Percentiles rank a stretch among this genome's conserved stretches.
phyloP scores from a whole-genome alignment of 1,140 invertebrate species.

The Proctacanthus coquilletti region DNA sequence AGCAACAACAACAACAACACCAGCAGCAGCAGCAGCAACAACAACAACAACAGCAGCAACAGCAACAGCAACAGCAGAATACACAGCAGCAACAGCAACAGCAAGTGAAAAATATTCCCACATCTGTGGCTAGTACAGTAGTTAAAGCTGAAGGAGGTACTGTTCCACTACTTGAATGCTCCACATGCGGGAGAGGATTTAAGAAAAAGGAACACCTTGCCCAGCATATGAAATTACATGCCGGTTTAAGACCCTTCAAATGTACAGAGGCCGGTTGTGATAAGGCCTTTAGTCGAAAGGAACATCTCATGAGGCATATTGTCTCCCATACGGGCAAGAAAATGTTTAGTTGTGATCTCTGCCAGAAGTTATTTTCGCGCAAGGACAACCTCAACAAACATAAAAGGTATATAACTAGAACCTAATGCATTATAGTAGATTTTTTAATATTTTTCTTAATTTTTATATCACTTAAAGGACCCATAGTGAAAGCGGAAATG shows the following conservation, averaged over 20 bases:
- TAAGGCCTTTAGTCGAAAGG: conserved; percentile 56
- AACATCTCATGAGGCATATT: conserved; percentile 52
- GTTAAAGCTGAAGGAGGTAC: not conserved
- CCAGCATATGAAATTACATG: conserved; percentile 56
- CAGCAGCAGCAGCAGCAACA: not conserved
- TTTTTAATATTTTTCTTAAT: not conserved
- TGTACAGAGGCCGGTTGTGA: conserved; percentile 43
- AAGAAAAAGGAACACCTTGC: conserved; percentile 56
- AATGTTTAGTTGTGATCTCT: conserved; percentile 57
- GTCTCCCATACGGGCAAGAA: conserved; percentile 60
- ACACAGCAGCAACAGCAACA: not conserved
- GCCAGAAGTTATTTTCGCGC: conserved; percentile 57
- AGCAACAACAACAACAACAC: too few relatives aligned
- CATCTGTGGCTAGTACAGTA: not conserved
- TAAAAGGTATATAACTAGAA: conserved; percentile 26
- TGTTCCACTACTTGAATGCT: conserved; percentile 11
- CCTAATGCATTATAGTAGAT: conserved; percentile 1
- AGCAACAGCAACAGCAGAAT: not conserved
- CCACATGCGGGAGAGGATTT: conserved; percentile 51
- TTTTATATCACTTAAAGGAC: conserved; percentile 16
- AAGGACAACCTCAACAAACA: conserved; percentile 65
- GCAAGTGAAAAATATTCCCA: not conserved
- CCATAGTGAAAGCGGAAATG: conserved; percentile 50
- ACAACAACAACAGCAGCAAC: not conserved
- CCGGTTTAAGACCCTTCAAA: conserved; percentile 45